phyloP scores from a whole-genome alignment of 2,113 vertebrate species.

The Tychaedon coryphoeus region DNA sequence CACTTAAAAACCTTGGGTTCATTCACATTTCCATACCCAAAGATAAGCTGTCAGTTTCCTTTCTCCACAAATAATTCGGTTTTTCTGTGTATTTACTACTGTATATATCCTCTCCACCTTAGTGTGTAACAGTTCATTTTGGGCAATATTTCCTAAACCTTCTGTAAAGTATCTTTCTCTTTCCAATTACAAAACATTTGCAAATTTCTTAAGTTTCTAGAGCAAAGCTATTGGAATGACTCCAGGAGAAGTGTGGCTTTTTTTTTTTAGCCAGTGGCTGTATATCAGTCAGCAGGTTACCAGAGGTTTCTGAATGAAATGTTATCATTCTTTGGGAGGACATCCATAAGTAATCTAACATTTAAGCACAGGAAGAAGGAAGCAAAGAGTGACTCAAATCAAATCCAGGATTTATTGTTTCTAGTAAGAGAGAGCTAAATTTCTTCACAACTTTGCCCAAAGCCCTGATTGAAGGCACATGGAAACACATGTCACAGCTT shows the following conservation, averaged over 20 bases:
- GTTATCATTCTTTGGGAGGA: neutral
- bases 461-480: neutral
- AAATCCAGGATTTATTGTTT: neutral
- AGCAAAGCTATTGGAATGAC: neutral
- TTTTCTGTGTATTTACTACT: neutral
- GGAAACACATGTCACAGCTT: neutral
- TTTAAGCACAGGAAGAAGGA: neutral
- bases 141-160: neutral
- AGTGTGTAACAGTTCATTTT: neutral
- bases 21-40: neutral
- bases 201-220: neutral
- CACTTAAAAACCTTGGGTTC: neutral
- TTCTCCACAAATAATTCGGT: neutral
- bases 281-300: neutral
- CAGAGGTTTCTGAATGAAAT: constrained; percentile 12
- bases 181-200: neutral
- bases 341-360: neutral
- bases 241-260: neutral
- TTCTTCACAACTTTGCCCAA: neutral
- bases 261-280: neutral
- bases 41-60: constrained; percentile 5
- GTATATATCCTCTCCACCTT: neutral
- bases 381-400: neutral
- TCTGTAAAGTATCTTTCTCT: neutral
- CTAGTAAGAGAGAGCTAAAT: neutral